Evolutionary conservation across 2,888 invertebrate species (phyloP), one percentile per base, ranked within the genome.

Genomic region (Hirudinaria manillensis): DNA sequence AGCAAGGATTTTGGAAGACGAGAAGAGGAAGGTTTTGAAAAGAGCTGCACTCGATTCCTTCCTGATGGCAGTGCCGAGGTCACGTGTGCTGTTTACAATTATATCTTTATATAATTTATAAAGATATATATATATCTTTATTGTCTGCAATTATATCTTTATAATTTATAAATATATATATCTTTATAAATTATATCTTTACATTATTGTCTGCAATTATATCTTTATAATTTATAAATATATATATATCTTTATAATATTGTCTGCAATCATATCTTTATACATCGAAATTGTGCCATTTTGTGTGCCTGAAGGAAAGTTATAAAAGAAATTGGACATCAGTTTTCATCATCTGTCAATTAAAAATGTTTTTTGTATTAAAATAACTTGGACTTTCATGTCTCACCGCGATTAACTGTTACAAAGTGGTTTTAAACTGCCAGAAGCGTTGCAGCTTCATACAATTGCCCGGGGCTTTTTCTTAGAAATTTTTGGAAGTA

Each of bases 61-160:
- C 79, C 82, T 87, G 0, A 83, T 87, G 84, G 81, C 86, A 27
- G 82, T 83, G 0, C 82, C 85, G 53, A 81, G 84, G 85, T 83
- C 61, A 56, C 21, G 53, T 13, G 53, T 53, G 13, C 53, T 53
- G 13, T 53, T 53, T 13, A 53, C 13, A 16, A 53, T 53, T 53
- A 53, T 53, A 53, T 53, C 13, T 21, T 53, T 53, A 16, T 53
- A 53, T 53, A n/a, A n/a, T n/a, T n/a, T 53, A 53, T 53, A 21
- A 53, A 53, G 21, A 16, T 53, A 16, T 53, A 16, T 53, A 53
- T 13, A 13, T 53, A 53, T 53, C 53, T 53, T 53, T 13, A 53
- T 16, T 16, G 53, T 21, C 13, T 53, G 21, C 53, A 16, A 16
- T 53, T 53, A 53, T 16, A 16, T 53, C 21, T 53, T 53, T 53